Evolutionary conservation across 2,888 invertebrate genomes (phyloP), one percentile per base, ranked within the genome.

Genomic region (Athripsodes cinereus): DNA sequence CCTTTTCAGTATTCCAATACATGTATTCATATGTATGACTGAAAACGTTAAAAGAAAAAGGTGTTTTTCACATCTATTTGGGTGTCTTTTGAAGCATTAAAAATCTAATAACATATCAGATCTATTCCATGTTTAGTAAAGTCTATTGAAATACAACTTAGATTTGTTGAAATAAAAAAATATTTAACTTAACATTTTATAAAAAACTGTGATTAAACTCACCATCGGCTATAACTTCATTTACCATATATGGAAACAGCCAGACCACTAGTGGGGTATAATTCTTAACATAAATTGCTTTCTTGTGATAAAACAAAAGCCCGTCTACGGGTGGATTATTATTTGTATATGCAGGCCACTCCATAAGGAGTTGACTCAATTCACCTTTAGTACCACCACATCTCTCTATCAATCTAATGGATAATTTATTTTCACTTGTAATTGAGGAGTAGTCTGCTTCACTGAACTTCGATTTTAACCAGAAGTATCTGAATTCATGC

Each of bases 261-360:
- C 97, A 98, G 1, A 89, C 88, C 1, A 96, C 93, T 8, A 98
- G 74, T 0, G 97, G 96, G 0, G 94, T 92, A 52, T 81, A 73
- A 1, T 92, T 93, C 53, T 84, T 77, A 6, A 82, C 81, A 69
- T 98, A 98, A 65, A 86, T 85, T 0, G 87, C 84, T 61, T 84
- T 79, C 66, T 87, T 88, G 72, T 97, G 95, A 72, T 90, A 98
- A 74, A 98, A 97, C 55, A 97, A 74, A 35, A 96, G 70, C 0
- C 98, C 98, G 72, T 97, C 97, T 54, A 95, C 70, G 52, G 71
- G 64, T 0, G 85, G 77, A 8, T 60, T 60, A 59, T 75, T 68
- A 1, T 75, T 69, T n/a, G 68, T 66, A 63, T 70, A 76, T 10
- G 69, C 68, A 2, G 76, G 75, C 59, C 68, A 71, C 53, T 61